Evolutionary conservation across 2,797 vertebrate genomes (phyloP).

Genomic region (Anguilla obscura): DNA sequence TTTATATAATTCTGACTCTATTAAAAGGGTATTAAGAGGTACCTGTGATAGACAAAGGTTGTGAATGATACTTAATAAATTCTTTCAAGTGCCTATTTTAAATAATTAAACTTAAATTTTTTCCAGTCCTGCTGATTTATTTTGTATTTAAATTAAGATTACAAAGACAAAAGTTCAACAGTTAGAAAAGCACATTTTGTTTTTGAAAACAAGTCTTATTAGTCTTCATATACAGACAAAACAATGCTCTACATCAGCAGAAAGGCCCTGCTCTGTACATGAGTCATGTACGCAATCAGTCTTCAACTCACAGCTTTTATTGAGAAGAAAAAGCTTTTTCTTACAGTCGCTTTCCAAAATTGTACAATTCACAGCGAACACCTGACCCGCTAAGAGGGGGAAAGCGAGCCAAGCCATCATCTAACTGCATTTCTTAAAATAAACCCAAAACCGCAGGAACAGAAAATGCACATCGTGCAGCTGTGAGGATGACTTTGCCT

Average conservation of each 20-base stretch:
- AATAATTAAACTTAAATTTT: conserved; percentile 24
- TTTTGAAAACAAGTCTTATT: neutral
- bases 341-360: neutral
- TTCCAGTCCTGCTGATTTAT: conserved; percentile 41
- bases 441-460: neutral
- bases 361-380: neutral
- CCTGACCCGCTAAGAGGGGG: neutral
- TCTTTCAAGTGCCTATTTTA: conserved; percentile 41
- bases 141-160: conserved; percentile 33
- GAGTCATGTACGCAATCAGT: conserved; percentile 44
- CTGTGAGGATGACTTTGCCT: too few relatives aligned
- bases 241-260: neutral
- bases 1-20: neutral
- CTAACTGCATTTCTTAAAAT: neutral
- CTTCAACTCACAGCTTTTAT: conserved; percentile 27
- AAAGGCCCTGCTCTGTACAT: conserved; percentile 37
- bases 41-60: neutral
- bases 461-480: neutral
- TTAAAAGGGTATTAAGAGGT: neutral
- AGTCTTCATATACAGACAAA: neutral
- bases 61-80: neutral
- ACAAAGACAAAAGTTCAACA: neutral
- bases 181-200: neutral
- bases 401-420: neutral
- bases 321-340: neutral